phyloP scores from a whole-genome alignment of 2,797 vertebrate species.

The Girardinus metallicus region DNA sequence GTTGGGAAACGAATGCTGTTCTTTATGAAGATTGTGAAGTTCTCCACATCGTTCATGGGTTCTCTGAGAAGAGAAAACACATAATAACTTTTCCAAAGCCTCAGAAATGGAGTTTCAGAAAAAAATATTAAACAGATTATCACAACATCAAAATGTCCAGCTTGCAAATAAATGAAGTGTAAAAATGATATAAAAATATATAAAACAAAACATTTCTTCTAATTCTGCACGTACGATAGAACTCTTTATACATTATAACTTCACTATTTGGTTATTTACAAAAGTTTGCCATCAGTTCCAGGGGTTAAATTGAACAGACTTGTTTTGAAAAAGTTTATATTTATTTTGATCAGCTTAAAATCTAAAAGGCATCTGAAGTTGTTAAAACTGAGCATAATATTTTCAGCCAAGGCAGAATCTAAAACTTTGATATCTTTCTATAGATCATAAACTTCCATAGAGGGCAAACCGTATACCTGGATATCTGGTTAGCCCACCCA shows the following conservation, averaged over 20 bases:
- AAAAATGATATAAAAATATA: not conserved
- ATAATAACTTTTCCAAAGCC: not conserved
- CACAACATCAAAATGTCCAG: not conserved
- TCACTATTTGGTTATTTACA: not conserved
- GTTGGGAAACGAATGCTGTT: conserved; percentile 94
- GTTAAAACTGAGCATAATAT: not conserved
- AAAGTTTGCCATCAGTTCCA: not conserved
- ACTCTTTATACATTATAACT: not conserved
- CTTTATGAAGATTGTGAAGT: conserved; percentile 96
- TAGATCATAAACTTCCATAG: conserved; percentile 84
- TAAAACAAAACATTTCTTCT: not conserved
- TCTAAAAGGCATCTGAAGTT: not conserved
- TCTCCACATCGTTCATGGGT: conserved; percentile 90
- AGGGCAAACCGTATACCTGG: conserved; percentile 62
- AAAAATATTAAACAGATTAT: not conserved
- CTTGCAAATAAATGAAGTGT: not conserved
- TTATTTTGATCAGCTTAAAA: not conserved
- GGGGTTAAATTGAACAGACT: not conserved
- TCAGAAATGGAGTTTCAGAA: not conserved
- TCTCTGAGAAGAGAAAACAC: conserved; percentile 47
- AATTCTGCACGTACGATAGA: not conserved
- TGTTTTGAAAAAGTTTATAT: not conserved
- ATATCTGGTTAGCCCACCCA: conserved; percentile 72
- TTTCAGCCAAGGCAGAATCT: not conserved
- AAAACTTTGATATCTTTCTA: conserved; percentile 65